Base-by-base conservation (phyloP, 2,888 invertebrate species). In the Agrochola litura region DNA sequence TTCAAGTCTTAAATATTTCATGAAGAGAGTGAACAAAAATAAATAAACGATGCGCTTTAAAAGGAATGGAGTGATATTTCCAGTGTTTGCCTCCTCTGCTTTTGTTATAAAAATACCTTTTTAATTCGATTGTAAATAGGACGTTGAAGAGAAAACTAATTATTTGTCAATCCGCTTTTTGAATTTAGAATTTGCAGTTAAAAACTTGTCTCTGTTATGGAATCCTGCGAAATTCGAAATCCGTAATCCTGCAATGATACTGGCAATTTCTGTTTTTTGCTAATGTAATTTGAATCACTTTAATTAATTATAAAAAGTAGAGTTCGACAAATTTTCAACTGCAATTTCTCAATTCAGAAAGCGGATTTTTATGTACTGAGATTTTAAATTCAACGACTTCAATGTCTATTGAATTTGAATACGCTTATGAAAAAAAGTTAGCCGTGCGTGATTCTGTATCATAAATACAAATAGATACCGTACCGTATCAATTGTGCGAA, bases 1-100 rank as follows among this genome's bases (percentile, higher is more conserved):
- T 65, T 76, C 76, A 68, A 46, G 52, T 68, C 66, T 76, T 82
- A 68, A 79, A 75, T 67, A 75, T 82, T 66, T 60, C 54, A 80
- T 46, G 58, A 81, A 81, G 30, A 54, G 37, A 61, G 52, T 49
- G 66, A 77, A 49, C 41, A 41, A 61, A 79, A 82, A 56, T 8
- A 56, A 30, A 19, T 52, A 19, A 76, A 76, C 46, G 37, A 65
- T 69, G 68, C 58, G 46, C 67, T 82, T 65, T 43, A 58, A 64
- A 68, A 67, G 43, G 49, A 82, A 64, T 43, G 49, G 10, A 68
- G 58, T 37, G 22, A 25, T 67, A 67, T 65, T 67, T 37, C 12
- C 30, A 46, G 22, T 37, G 61, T 25, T 30, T 49, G 37, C 63
- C n/a, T 75, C 43, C 14, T 8, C 25, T 16, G 46, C 46, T 79